These are phyloP conservation scores for Lasaia peninsularis DNA, from an alignment of 1,140 invertebrate species.

Conservation along the genomic window DNA sequence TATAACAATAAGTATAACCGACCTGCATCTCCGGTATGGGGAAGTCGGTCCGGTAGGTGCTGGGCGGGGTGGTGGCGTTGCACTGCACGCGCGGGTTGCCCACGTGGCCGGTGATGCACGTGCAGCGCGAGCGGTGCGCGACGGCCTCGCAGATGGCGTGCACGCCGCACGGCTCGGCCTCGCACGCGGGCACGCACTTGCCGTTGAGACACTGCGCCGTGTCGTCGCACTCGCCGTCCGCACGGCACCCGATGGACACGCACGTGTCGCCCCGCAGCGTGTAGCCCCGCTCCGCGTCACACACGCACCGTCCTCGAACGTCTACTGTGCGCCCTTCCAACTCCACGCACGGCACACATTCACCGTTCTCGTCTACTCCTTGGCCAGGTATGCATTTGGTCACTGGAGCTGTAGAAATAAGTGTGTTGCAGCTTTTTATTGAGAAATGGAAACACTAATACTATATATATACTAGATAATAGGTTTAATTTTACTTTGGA, in stretches of 20 bases:
- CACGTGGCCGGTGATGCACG: slow-evolving; percentile 83
- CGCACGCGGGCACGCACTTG: slow-evolving; percentile 88
- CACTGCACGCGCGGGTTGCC: slow-evolving; percentile 85
- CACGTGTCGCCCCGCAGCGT: slow-evolving; percentile 88
- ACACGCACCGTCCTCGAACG: slow-evolving; percentile 87
- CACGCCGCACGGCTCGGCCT: slow-evolving; percentile 81
- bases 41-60: slow-evolving; percentile 86
- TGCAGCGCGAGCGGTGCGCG: slow-evolving; percentile 87
- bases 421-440: no score
- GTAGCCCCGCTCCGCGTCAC: slow-evolving; percentile 85
- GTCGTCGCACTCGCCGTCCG: slow-evolving; percentile 87
- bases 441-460: no score
- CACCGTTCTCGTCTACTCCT: slow-evolving; percentile 85
- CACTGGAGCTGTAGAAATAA: slow-evolving; percentile 39
- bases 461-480: no score
- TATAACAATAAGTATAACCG: not conserved
- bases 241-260: slow-evolving; percentile 85
- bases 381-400: slow-evolving; percentile 76
- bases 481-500: no score
- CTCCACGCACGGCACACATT: slow-evolving; percentile 85
- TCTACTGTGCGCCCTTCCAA: slow-evolving; percentile 86
- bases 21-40: slow-evolving; percentile 91
- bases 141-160: slow-evolving; percentile 89
- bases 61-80: slow-evolving; percentile 58
- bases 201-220: slow-evolving; percentile 85